Conservation (phyloP, 2,888 invertebrate species). For the Orthosia incerta region DNA sequence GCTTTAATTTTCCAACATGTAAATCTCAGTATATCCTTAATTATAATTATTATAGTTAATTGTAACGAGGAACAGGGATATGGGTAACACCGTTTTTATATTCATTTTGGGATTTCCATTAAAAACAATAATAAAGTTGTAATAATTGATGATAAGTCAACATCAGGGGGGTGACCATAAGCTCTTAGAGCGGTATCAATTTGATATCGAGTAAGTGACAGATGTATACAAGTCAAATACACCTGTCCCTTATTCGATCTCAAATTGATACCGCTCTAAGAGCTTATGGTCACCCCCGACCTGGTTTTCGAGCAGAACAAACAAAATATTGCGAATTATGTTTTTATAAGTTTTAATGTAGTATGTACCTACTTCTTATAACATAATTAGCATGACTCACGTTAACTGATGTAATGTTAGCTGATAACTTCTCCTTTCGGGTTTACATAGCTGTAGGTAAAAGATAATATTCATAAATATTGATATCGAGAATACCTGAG, state of each 20-base stretch:
- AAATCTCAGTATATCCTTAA: constrained; percentile 58
- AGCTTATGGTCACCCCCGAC: too few species aligned
- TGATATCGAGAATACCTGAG: too few species aligned
- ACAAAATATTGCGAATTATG: not conserved
- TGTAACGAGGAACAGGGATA: constrained; percentile 22
- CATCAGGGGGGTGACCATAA: too few species aligned
- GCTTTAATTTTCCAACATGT: constrained; percentile 63
- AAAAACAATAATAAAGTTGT: constrained; percentile 4
- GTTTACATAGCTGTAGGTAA: not conserved
- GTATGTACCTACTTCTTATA: not conserved
- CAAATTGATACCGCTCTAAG: too few species aligned
- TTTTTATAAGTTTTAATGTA: constrained; percentile 25
- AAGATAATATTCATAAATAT: not conserved
- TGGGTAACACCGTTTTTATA: not conserved
- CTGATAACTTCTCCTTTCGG: not conserved
- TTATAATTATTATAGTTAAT: constrained; percentile 36
- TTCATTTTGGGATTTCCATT: constrained; percentile 1
- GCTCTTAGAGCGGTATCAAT: too few species aligned
- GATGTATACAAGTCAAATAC: too few species aligned
- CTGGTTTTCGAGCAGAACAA: not conserved
- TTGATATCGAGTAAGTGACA: too few species aligned
- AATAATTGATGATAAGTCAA: constrained; percentile 5
- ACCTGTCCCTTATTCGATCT: too few species aligned
- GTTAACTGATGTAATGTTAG: constrained; percentile 14
- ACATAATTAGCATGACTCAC: constrained; percentile 28